Base-by-base conservation (phyloP, 1,140 invertebrate species). In the Portunus trituberculatus region DNA sequence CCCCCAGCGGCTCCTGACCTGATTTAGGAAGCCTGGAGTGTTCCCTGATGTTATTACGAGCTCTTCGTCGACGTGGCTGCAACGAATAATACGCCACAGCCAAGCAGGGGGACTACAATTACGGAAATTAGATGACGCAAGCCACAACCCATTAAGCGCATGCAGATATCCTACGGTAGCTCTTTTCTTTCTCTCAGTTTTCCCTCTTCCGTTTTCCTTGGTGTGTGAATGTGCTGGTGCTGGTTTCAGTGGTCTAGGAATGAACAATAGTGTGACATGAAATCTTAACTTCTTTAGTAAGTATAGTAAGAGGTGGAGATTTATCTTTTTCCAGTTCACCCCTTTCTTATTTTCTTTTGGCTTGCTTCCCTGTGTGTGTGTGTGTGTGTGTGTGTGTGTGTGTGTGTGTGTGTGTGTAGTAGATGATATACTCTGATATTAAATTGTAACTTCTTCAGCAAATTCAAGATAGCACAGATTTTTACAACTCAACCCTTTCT, bases 301-400 rank as follows among this genome's bases (percentile, higher is more conserved):
- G 39, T 39, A 39, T 39, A 39, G 39, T 39, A 39, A 6, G 6
- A 39, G 39, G 6, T 6, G 39, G 6, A 39, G 39, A 39, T 39
- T n/a, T 14, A 52, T 6, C 48, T 52, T 52, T 52, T 20, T 59
- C 52, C 52, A 59, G 8, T 59, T 20, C 52, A 59, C 2, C 52
- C 8, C 10, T 59, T 52, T 52, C 6, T 52, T 14, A 10, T 59
- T 20, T 59, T 39, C 1, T 39, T 39, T 6, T 6, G 39, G 1
- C 39, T 39, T 39, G 39, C 8, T 59, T n/a, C 14, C n/a, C 1
- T 76, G 25, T n/a, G 87, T 88, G 87, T 88, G 87, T 31, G 86
- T 88, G 87, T 88, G 86, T 88, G 86, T 88, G 45, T 46, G 86
- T 87, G 84, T 87, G 84, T 87, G 84, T 87, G 84, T 87, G 84